phyloP scores from a whole-genome alignment of 1,140 invertebrate species.

The Papilio polyxenes region DNA sequence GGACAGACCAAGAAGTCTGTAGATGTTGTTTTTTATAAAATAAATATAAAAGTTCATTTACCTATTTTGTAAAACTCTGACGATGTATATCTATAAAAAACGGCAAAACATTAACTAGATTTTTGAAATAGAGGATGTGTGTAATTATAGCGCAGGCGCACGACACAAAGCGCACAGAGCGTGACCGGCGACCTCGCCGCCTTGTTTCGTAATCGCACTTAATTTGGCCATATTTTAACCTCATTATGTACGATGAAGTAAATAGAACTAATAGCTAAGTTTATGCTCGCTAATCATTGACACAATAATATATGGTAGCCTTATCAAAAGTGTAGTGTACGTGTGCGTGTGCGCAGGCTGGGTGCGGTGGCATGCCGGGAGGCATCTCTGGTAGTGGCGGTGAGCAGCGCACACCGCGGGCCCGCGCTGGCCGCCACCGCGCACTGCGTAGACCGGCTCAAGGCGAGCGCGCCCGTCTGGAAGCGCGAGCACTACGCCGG shows the following conservation, averaged over 20 bases:
- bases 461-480: conserved; percentile 96
- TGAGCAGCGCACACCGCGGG: conserved; percentile 92
- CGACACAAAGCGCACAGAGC: too few species aligned
- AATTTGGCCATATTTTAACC: too few species aligned
- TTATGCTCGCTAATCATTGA: background rate
- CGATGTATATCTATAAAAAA: background rate
- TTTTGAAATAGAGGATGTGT: background rate
- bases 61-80: background rate
- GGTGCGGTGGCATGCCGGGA: conserved; percentile 93
- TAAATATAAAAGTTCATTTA: too few species aligned
- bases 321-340: background rate
- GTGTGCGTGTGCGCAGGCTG: conserved; percentile 78
- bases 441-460: conserved; percentile 92
- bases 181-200: background rate
- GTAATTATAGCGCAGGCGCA: background rate
- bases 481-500: conserved; percentile 95
- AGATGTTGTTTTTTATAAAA: too few species aligned
- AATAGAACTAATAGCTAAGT: too few species aligned
- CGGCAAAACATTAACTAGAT: background rate
- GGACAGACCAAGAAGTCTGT: too few species aligned
- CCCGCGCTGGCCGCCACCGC: conserved; percentile 91
- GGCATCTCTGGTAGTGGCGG: conserved; percentile 94
- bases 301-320: too few species aligned
- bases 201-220: background rate
- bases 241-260: too few species aligned